Evolutionary conservation across 1,140 invertebrate genomes (phyloP), one percentile per base, ranked within the genome.

Genomic region (Bombus sylvicola): DNA sequence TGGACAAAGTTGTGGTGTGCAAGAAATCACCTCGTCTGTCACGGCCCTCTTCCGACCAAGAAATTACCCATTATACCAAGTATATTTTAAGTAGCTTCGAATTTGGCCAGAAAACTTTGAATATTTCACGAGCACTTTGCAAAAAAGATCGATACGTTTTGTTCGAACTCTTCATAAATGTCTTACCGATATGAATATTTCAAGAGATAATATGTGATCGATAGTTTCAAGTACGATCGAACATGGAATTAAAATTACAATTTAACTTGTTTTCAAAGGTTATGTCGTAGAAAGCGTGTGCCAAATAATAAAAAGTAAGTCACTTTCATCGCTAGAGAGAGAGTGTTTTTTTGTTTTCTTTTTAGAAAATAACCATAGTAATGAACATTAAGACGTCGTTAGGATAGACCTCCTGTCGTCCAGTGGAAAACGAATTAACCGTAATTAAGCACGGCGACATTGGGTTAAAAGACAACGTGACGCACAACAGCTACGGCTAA

Each of bases 401-500:
- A 22, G 18, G 18, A 53, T 53, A 53, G 18, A 53, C 1, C 34
- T 37, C 4, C 39, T 10, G 39, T 57, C 43, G 34, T 81, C 28
- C 34, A 13, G 31, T 81, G 39, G 66, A 81, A 62, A 74, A 59
- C 57, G 53, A 64, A 74, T 72, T 82, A 82, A 47, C 39, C 41
- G 53, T 82, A 82, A 74, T 82, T 82, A 74, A 59, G 80, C 31
- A 3, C 47, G 53, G 22, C 34, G 82, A n/a, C 64, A 64, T 66
- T 79, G 25, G 82, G 82, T 78, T 83, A 69, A 59, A 73, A 76
- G 59, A 62, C 28, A 69, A 43, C 22, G 18, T 22, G n/a, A 53
- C 15, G 22, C 22, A 25, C 25, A 37, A 37, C 31, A 13, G 9
- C 22, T 13, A 28, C 31, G 47, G 31, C 25, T 53, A 25, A 66